These are phyloP conservation scores for Anarhynchus alexandrinus DNA, from an alignment of 2,113 vertebrate genomes.

Conservation along the genomic window DNA sequence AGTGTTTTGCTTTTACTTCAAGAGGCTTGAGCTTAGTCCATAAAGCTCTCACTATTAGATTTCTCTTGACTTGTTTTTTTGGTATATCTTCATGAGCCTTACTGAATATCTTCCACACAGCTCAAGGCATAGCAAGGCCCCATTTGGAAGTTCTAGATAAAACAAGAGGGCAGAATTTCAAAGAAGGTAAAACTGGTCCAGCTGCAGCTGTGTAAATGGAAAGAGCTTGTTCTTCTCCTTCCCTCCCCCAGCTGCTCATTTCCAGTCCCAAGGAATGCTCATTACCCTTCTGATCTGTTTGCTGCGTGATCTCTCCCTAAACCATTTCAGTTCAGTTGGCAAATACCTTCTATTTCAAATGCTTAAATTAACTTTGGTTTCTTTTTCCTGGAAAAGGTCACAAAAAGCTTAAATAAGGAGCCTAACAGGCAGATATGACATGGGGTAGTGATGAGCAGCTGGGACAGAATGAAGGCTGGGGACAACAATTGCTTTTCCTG, in stretches of 20 bases:
- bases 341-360: background rate
- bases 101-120: background rate
- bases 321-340: background rate
- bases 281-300: background rate
- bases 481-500: background rate
- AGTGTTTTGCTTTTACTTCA: background rate
- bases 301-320: background rate
- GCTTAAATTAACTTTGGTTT: background rate
- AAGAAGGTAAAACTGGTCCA: background rate
- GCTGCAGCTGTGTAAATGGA: background rate
- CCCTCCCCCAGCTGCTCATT: background rate
- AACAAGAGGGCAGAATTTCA: background rate
- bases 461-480: background rate
- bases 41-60: background rate
- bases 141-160: background rate
- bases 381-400: background rate
- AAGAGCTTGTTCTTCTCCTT: background rate
- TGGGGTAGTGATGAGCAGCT: background rate
- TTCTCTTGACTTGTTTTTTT: background rate
- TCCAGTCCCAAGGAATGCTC: background rate
- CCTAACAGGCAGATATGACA: background rate
- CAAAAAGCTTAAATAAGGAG: background rate
- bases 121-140: background rate
- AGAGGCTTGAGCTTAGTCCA: background rate
- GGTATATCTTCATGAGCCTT: background rate